phyloP scores from a whole-genome alignment of 1,140 invertebrate genomes.

The Meloidogyne chitwoodi region DNA sequence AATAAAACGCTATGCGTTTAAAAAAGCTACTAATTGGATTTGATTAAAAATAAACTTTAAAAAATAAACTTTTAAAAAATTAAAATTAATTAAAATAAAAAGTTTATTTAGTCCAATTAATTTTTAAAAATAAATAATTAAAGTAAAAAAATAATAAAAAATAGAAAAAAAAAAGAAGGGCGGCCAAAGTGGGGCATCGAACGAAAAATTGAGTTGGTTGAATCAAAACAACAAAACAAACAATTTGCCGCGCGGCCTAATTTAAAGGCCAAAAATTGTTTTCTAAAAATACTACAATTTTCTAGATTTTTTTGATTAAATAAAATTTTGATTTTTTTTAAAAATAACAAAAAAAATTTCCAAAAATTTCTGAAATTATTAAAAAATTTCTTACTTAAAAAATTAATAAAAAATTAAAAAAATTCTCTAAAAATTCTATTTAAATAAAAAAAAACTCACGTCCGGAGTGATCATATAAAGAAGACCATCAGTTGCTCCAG shows the following conservation, averaged over 20 bases:
- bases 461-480: slow-evolving; percentile 84
- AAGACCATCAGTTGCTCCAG: slow-evolving; percentile 81
- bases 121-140: too few relatives aligned
- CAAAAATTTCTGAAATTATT: not conserved
- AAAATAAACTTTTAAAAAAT: not conserved
- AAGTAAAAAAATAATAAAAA: not conserved
- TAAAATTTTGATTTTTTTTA: not conserved
- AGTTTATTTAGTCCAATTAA: not conserved
- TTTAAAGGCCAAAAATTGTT: not conserved
- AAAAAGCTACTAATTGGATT: not conserved
- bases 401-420: not conserved
- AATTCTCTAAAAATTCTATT: not conserved
- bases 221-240: not conserved
- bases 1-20: too few relatives aligned
- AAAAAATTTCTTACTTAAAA: not conserved
- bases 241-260: not conserved
- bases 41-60: not conserved
- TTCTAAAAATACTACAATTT: not conserved
- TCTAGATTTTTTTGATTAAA: not conserved
- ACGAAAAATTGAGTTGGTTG: not conserved
- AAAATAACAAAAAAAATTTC: not conserved
- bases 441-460: slow-evolving; percentile 61
- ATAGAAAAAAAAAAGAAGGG: not conserved
- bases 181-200: not conserved
- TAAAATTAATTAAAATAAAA: too few relatives aligned